Base-by-base conservation (phyloP, 2,888 invertebrate species). In the Nomada hirtipes region DNA sequence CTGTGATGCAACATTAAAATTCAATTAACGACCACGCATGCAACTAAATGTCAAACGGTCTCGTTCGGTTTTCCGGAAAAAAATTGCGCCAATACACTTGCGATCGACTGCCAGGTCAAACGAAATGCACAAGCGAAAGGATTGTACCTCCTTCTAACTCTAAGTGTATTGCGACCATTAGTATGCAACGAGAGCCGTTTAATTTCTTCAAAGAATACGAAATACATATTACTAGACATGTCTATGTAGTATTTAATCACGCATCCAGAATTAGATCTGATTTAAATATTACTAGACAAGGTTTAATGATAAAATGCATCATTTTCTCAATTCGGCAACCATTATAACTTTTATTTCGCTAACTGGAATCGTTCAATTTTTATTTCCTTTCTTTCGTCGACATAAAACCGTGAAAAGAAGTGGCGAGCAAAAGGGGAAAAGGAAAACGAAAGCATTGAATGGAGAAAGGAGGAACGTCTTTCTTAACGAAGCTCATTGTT, bases 31-130 rank as follows among this genome's bases (percentile, higher is more conserved):
- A 76, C 75, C 80, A 73, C 80, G 77, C 64, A 47, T 61, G 61
- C 44, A 47, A 53, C 63, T 88, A 89, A 89, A 89, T 88, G 89
- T 89, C 88, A 89, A 87, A 83, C 88, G 74, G 65, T 81, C 88
- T 80, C 78, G 73, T 80, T 76, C 67, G 69, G 23, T 60, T 72
- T 63, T 72, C 52, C 60, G 67, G 65, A 67, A 52, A 83, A 86
- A 82, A 80, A 82, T 82, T 59, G 23, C 69, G 60, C 81, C 67
- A 69, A 67, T 70, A 36, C 72, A 23, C 53, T 42, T 76, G 29
- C 79, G 23, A 85, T 86, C 85, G 78, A 84, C 76, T 73, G 86
- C 82, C 79, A 81, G 82, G 83, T 82, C 79, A 64, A 80, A 74
- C 53, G 63, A 83, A 79, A 73, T 47, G 67, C 76, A 64, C 59